phyloP scores from a whole-genome alignment of 2,113 vertebrate genomes.

The Takifugu flavidus region DNA sequence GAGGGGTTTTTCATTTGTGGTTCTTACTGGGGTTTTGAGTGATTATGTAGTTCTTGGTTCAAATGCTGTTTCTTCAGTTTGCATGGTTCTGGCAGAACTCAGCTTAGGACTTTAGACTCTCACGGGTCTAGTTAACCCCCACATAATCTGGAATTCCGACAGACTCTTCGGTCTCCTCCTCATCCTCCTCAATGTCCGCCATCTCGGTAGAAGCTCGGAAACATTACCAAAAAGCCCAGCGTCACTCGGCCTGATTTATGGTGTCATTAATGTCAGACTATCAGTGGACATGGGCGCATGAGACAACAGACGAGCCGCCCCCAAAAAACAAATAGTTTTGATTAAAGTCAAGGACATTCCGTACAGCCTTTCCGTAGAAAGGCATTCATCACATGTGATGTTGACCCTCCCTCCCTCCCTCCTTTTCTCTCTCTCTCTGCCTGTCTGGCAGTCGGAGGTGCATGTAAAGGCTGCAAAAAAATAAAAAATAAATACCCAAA shows the following conservation, averaged over 20 bases:
- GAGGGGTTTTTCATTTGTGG: neutral
- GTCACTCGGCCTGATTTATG: constrained; percentile 96
- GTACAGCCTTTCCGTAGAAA: constrained; percentile 94
- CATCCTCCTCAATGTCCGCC: constrained; percentile 60
- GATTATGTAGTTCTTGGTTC: constrained; percentile 21
- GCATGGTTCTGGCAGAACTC: constrained; percentile 37
- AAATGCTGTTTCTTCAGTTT: constrained; percentile 22
- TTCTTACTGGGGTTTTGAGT: constrained; percentile 9
- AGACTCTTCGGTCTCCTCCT: constrained; percentile 56
- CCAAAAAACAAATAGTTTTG: constrained; percentile 96
- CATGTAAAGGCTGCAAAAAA: constrained; percentile 68
- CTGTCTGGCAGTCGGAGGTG: constrained; percentile 53
- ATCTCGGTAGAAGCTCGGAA: constrained; percentile 72
- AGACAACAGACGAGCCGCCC: constrained; percentile 91
- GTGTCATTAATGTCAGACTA: constrained; percentile 99
- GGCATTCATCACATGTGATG: constrained; percentile 95
- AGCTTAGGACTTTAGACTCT: constrained; percentile 33
- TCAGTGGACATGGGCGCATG: constrained; percentile 97
- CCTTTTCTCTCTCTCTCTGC: constrained; percentile 35
- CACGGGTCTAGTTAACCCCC: constrained; percentile 65
- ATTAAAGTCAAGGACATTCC: constrained; percentile 99
- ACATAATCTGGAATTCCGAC: constrained; percentile 75
- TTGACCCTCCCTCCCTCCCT: constrained; percentile 81
- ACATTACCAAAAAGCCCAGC: constrained; percentile 88
- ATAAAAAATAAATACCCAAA: constrained; percentile 35